phyloP scores from a whole-genome alignment of 2,113 vertebrate genomes.

The Amphiprion ocellaris region DNA sequence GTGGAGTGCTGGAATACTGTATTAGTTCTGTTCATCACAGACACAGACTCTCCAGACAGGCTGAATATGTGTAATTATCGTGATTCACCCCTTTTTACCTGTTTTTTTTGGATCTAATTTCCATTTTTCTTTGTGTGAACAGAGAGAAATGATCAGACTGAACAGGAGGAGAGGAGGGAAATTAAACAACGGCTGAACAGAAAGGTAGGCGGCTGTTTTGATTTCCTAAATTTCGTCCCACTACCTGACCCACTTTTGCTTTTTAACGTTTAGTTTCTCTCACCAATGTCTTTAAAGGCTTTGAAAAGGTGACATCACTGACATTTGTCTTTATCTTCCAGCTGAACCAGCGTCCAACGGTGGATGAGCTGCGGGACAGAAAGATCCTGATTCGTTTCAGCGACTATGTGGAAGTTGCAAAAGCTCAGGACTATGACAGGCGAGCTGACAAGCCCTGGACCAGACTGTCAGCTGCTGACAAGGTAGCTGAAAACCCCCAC shows the following conservation, averaged over 20 bases:
- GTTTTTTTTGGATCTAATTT: neutral
- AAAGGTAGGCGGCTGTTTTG: constrained; percentile 86
- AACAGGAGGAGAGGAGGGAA: constrained; percentile 96
- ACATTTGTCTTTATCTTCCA: constrained; percentile 49
- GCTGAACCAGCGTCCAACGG: constrained; percentile 97
- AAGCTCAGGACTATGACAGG: constrained; percentile 98
- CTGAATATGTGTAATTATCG: too few relatives aligned
- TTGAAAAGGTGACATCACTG: neutral
- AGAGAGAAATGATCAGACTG: constrained; percentile 97
- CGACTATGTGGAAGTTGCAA: constrained; percentile 98
- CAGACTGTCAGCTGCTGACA: constrained; percentile 95
- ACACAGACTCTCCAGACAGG: neutral
- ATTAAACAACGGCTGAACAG: constrained; percentile 97
- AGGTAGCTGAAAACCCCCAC: constrained; percentile 81
- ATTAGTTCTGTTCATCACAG: constrained; percentile 23
- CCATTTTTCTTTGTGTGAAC: constrained; percentile 53
- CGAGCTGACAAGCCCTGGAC: constrained; percentile 98
- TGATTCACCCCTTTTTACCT: neutral
- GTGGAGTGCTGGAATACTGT: neutral
- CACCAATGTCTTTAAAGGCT: neutral
- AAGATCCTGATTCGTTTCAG: constrained; percentile 99
- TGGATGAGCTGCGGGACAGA: constrained; percentile 95
- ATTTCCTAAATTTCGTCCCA: neutral
- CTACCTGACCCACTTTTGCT: too few relatives aligned
- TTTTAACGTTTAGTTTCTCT: neutral